These are phyloP conservation scores for Pterophyllum scalare DNA, from an alignment of 2,113 vertebrate genomes.

Conservation along the genomic window DNA sequence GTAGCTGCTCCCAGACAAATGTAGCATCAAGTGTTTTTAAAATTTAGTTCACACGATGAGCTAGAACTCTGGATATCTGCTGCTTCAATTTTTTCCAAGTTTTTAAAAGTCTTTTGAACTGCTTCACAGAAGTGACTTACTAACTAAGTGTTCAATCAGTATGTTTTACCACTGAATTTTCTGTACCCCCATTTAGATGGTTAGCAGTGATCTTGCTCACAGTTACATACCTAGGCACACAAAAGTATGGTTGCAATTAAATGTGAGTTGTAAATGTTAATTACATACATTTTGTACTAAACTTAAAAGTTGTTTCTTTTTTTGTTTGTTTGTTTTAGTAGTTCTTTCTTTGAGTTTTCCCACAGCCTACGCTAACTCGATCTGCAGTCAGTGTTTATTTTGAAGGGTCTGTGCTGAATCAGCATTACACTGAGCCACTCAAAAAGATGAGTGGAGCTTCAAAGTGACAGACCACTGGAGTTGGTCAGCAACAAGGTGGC, in stretches of 20 bases:
- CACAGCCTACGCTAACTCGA: not conserved
- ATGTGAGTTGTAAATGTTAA: not conserved
- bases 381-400: not conserved
- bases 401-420: not conserved
- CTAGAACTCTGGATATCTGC: not conserved
- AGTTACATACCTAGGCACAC: not conserved
- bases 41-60: not conserved
- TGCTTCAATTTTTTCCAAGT: not conserved
- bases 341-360: slow-evolving; percentile 2
- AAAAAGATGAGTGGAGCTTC: slow-evolving; percentile 33
- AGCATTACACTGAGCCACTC: slow-evolving; percentile 27
- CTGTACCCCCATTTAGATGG: not conserved
- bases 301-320: not conserved
- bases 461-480: slow-evolving; percentile 33
- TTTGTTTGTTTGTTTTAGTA: not conserved
- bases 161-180: not conserved
- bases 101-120: not conserved
- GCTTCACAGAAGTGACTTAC: not conserved
- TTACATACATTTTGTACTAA: not conserved
- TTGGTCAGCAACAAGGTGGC: slow-evolving; percentile 25
- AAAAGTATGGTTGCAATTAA: not conserved
- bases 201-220: not conserved
- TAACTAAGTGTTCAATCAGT: not conserved
- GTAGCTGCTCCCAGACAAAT: not conserved
- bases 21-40: not conserved